phyloP scores from a whole-genome alignment of 2,797 vertebrate species.

The Carcharodon carcharias region DNA sequence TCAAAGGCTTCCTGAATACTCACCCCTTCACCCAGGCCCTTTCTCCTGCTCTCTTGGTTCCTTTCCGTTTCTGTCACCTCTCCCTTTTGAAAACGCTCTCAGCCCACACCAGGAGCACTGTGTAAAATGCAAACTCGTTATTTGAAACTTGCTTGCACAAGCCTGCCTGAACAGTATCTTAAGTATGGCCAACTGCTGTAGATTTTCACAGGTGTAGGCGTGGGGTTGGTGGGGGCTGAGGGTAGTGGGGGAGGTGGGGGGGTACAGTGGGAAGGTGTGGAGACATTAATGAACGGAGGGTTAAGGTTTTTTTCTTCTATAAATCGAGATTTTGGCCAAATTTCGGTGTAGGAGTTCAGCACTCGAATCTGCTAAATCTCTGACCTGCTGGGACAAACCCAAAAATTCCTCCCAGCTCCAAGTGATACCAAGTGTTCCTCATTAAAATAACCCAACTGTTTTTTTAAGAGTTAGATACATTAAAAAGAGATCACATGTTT shows the following conservation, averaged over 20 bases:
- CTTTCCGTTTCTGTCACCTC: neutral
- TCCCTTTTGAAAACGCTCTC: neutral
- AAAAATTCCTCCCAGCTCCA: constrained; percentile 7
- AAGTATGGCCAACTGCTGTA: neutral
- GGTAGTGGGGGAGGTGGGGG: too few species aligned
- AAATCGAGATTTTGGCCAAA: neutral
- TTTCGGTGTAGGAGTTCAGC: neutral
- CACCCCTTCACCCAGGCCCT: neutral
- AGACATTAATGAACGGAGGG: neutral
- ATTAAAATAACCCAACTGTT: constrained; percentile 17
- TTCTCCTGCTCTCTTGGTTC: neutral
- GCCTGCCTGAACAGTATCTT: neutral
- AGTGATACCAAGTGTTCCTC: constrained; percentile 19
- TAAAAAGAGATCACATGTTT: constrained; percentile 6
- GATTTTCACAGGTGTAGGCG: neutral
- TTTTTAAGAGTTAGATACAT: neutral
- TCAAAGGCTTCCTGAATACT: neutral
- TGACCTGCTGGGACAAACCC: neutral
- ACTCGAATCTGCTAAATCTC: neutral
- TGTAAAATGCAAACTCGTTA: neutral
- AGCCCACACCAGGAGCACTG: neutral
- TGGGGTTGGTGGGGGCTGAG: too few species aligned
- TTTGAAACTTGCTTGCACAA: neutral
- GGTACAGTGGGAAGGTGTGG: too few species aligned
- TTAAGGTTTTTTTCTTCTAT: neutral